Evolutionary conservation across 2,888 invertebrate genomes (phyloP), one percentile per base, ranked within the genome.

Genomic region (Chaitophorus viminalis): DNA sequence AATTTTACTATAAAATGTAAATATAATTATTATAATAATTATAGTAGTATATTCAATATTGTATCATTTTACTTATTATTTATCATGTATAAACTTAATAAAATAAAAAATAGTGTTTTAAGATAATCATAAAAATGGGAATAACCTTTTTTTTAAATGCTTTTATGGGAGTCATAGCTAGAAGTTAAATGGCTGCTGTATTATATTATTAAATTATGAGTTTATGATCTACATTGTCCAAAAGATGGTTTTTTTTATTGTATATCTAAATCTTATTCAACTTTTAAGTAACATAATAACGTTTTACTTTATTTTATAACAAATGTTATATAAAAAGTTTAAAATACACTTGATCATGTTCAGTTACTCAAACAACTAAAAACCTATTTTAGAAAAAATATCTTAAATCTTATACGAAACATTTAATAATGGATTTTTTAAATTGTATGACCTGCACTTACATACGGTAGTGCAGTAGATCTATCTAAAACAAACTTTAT

Each of bases 151-250:
- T 70, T 29, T 70, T 70, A 14, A 25, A 11, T 4, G 31, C 25
- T 3, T 21, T 9, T 65, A 29, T 68, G 31, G 31, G 0, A 70
- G n/a, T 70, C 14, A n/a, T n/a, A 5, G 70, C 65, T 65, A 8
- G 25, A 21, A 65, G n/a, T 31, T 70, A 29, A 70, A 70, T 29
- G 17, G 70, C 4, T 17, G 70, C 4, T 17, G 70, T 29, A 29
- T 70, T 70, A 70, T 70, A 70, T 70, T 70, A 70, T 29, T 29
- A 70, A 70, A 70, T 70, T 29, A 70, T 29, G 70, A 31, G 70
- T 29, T 70, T 70, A 70, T 31, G 70, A 29, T 31, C 29, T 29
- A 70, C 17, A 70, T 70, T 70, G 14, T 70, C 31, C 21, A 1
- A 70, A 31, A 17, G 70, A 31, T 31, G 25, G 29, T 70, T 29